These are phyloP conservation scores for Pseudorasbora parva DNA, from an alignment of 2,113 vertebrate species.

Conservation along the genomic window DNA sequence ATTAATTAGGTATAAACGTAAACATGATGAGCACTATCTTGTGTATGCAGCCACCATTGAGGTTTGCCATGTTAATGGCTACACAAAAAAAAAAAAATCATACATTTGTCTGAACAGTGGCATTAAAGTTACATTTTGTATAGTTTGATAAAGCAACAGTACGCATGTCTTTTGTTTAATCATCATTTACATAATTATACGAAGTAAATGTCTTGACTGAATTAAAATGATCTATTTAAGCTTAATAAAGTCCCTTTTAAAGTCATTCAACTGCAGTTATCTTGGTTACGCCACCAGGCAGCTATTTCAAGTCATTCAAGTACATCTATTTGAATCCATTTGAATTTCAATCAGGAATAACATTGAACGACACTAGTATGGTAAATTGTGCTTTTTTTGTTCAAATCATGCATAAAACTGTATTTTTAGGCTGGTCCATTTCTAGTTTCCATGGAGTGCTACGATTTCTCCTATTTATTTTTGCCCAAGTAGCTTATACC, in stretches of 20 bases:
- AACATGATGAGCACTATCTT: not conserved
- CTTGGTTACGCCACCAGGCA: not conserved
- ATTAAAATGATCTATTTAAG: not conserved
- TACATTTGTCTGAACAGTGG: not conserved
- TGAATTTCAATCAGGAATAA: slow-evolving; percentile 10
- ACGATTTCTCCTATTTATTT: not conserved
- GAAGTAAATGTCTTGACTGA: not conserved
- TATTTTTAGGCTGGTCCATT: not conserved
- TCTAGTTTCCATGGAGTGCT: not conserved
- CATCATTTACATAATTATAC: not conserved
- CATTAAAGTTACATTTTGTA: not conserved
- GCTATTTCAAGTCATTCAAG: not conserved
- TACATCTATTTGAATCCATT: not conserved
- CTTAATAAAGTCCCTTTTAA: not conserved
- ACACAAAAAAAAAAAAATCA: not conserved
- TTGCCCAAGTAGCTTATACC: not conserved
- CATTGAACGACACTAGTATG: not conserved
- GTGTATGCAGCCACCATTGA: not conserved
- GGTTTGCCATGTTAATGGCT: not conserved
- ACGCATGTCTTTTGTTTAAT: not conserved
- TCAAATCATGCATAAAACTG: not conserved
- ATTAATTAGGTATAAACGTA: not conserved
- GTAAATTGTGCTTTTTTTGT: not conserved
- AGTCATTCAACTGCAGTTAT: not conserved
- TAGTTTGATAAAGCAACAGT: not conserved